Conservation (phyloP, 2,888 invertebrate genomes). For the Eupithecia abbreviata region DNA sequence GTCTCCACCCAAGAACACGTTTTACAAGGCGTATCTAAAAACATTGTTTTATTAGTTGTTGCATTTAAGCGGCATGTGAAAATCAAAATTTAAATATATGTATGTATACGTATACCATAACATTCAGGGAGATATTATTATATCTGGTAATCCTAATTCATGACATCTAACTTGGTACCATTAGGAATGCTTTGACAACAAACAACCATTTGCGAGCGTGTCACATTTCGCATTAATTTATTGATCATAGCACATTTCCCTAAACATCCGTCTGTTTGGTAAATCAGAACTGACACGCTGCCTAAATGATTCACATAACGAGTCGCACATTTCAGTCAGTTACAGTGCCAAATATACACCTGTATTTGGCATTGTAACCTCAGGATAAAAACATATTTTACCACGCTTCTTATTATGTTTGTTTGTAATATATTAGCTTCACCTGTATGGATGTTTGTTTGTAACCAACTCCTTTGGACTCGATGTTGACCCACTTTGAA, state of each 20-base stretch:
- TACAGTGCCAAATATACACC: not conserved
- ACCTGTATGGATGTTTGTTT: no score
- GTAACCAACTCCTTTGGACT: no score
- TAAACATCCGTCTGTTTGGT: conserved; percentile 18
- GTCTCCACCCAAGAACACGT: no score
- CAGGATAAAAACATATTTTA: not conserved
- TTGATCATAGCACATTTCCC: conserved; percentile 9
- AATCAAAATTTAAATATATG: no score
- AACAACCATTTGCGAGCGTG: conserved; percentile 13
- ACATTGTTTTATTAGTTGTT: no score
- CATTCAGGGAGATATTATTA: not conserved
- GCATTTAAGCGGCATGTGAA: not conserved
- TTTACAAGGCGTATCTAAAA: no score
- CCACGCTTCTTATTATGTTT: no score
- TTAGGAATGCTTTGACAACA: conserved; percentile 14
- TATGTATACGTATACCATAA: no score
- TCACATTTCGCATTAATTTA: conserved; percentile 19
- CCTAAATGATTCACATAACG: conserved; percentile 25
- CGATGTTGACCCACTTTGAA: no score
- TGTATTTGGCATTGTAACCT: conserved; percentile 2
- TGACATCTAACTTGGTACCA: not conserved
- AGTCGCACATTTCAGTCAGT: conserved; percentile 17
- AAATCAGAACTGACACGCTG: conserved; percentile 27
- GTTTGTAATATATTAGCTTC: no score
- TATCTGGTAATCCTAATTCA: not conserved